Percentiles rank a stretch among this genome's conserved stretches.
phyloP scores from a whole-genome alignment of 2,888 invertebrate species.

The Lottia gigantea region DNA sequence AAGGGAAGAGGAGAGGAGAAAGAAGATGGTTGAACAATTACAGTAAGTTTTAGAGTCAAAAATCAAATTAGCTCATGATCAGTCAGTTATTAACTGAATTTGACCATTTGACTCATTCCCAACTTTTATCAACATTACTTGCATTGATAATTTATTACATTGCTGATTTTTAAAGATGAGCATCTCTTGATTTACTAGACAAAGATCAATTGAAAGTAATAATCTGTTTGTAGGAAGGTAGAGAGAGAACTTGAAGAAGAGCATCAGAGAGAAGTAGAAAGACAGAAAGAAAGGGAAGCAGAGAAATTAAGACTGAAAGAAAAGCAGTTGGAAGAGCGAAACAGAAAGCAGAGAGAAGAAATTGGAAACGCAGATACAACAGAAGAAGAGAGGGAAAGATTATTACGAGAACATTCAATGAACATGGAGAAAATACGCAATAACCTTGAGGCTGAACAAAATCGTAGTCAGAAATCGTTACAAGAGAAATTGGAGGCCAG shows the following conservation, averaged over 20 bases:
- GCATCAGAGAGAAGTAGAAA: conserved; percentile 50
- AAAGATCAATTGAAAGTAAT: no score
- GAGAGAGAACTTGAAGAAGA: conserved; percentile 57
- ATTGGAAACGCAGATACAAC: conserved; percentile 45
- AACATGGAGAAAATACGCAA: conserved; percentile 53
- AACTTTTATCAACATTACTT: no score
- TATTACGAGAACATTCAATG: conserved; percentile 55
- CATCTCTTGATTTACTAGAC: no score
- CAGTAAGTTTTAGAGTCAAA: conserved; percentile 39
- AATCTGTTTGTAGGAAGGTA: conserved; percentile 41
- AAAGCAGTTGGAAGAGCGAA: conserved; percentile 55
- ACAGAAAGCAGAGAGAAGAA: conserved; percentile 48
- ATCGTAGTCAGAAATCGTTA: conserved; percentile 42
- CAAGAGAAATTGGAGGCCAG: conserved; percentile 56
- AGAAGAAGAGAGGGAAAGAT: conserved; percentile 52
- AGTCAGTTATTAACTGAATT: no score
- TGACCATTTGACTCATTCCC: no score
- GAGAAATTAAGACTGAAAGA: conserved; percentile 51
- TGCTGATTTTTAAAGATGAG: no score
- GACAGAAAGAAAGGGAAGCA: conserved; percentile 49
- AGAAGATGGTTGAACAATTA: conserved; percentile 47
- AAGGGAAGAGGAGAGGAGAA: conserved; percentile 53
- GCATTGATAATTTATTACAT: no score
- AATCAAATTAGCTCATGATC: no score
- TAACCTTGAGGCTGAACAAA: conserved; percentile 48